Base-by-base conservation (phyloP, 2,113 vertebrate genomes). In the Rutilus rutilus region DNA sequence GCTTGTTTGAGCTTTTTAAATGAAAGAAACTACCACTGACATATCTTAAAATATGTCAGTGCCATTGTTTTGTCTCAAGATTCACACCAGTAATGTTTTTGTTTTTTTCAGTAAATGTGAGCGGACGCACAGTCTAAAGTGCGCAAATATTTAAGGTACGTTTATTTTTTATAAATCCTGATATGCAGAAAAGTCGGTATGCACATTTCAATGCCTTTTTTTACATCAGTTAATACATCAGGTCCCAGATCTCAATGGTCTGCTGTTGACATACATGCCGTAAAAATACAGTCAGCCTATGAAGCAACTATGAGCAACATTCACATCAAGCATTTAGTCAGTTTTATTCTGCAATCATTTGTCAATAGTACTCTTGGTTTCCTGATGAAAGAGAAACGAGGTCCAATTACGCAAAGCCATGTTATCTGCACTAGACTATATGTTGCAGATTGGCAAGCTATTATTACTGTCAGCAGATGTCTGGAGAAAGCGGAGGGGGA, bases 391-490 rank as follows among this genome's bases (percentile, higher is more conserved):
- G 50, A 54, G 47, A 25, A 54, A 64, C 21, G 6, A 71, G 17
- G 25, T 59, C 75, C 42, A 62, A 45, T 64, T 69, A 17, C 62
- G 14, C 25, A 45, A 27, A 54, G 80, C 50, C 73, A 76, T 65
- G 17, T 60, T 75, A 36, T 83, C 54, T 73, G 25, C 25, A 17
- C 23, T 21, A 57, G 36, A 75, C 27, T 57, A 83, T 50, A 50
- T 73, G 52, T 73, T 52, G 47, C 25, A 79, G 33, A 42, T 79
- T 25, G 77, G 36, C 36, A 79, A n/a, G 47, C 54, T 73, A 25
- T 27, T 54, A 83, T 45, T 76, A 60, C 39, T 71, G 65, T 79
- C 77, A 62, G 57, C 33, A 60, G 33, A 79, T 42, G 77, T 62
- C 30, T 78, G 11, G 36, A 67, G 59, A 78, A 23, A 64, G 74